These are phyloP conservation scores for Sesamia nonagrioides DNA, from an alignment of 1,140 invertebrate species.

Conservation along the genomic window DNA sequence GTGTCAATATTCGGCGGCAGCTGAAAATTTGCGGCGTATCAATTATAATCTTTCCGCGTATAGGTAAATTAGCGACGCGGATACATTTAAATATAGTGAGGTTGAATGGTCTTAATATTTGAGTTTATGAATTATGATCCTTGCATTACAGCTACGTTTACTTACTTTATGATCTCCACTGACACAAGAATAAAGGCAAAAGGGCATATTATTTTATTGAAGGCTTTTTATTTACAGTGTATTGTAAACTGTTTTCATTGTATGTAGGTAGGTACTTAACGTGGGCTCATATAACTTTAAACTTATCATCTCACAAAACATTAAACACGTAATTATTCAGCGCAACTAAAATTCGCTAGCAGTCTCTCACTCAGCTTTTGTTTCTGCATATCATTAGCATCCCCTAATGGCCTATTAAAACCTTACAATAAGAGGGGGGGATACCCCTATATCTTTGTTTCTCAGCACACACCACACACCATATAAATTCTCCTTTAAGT, in stretches of 20 bases:
- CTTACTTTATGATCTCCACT: too few relatives aligned
- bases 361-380: background rate
- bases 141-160: too few relatives aligned
- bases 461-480: background rate
- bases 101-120: background rate
- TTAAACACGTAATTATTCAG: background rate
- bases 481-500: background rate
- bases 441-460: background rate
- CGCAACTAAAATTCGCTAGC: background rate
- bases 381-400: background rate
- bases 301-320: too few relatives aligned
- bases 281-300: too few relatives aligned
- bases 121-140: too few relatives aligned
- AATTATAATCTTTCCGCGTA: constrained; percentile 32
- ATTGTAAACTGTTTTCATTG: too few relatives aligned
- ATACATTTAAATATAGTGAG: constrained; percentile 27
- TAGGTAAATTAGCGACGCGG: constrained; percentile 38
- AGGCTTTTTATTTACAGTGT: too few relatives aligned
- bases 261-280: too few relatives aligned
- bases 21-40: constrained; percentile 31
- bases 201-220: too few relatives aligned
- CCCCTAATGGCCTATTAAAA: background rate
- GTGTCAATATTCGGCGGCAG: constrained; percentile 2
- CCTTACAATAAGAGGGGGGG: too few relatives aligned
- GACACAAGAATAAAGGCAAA: too few relatives aligned